Conservation (phyloP, 92 coral and sea anemone species). For the Anthopleura xanthogrammica region DNA sequence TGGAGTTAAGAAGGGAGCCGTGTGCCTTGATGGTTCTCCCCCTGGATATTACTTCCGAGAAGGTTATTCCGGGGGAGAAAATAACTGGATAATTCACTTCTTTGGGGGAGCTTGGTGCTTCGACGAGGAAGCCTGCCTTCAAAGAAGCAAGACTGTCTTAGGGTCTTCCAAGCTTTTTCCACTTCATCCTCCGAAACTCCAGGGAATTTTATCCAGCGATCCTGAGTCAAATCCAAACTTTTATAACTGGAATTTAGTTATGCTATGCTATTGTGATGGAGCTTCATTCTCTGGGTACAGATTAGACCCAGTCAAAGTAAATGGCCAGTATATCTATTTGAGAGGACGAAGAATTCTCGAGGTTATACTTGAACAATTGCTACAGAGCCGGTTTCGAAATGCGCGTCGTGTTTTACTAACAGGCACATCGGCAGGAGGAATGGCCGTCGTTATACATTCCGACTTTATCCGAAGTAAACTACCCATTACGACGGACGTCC, state of each 20-base stretch:
- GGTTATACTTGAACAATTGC: slow-evolving; percentile 64
- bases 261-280: slow-evolving; percentile 82
- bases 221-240: slow-evolving; percentile 71
- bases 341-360: slow-evolving; percentile 84
- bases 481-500: slow-evolving; percentile 71
- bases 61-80: slow-evolving; percentile 65
- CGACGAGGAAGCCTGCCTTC: slow-evolving; percentile 79
- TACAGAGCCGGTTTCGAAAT: slow-evolving; percentile 57
- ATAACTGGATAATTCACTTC: slow-evolving; percentile 82
- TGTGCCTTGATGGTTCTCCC: slow-evolving; percentile 85
- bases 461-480: slow-evolving; percentile 81
- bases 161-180: slow-evolving; percentile 79
- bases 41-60: slow-evolving; percentile 78
- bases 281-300: slow-evolving; percentile 84
- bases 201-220: slow-evolving; percentile 75
- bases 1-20: slow-evolving; percentile 71
- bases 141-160: slow-evolving; percentile 74
- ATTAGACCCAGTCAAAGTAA: slow-evolving; percentile 64
- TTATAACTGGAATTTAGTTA: slow-evolving; percentile 77
- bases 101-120: slow-evolving; percentile 95
- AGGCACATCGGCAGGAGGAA: slow-evolving; percentile 94
- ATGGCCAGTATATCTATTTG: slow-evolving; percentile 63
- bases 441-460: slow-evolving; percentile 87
- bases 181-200: slow-evolving; percentile 70
- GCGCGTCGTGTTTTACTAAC: slow-evolving; percentile 77